phyloP scores from a whole-genome alignment of 2,113 vertebrate genomes.

The Stictonetta naevosa region DNA sequence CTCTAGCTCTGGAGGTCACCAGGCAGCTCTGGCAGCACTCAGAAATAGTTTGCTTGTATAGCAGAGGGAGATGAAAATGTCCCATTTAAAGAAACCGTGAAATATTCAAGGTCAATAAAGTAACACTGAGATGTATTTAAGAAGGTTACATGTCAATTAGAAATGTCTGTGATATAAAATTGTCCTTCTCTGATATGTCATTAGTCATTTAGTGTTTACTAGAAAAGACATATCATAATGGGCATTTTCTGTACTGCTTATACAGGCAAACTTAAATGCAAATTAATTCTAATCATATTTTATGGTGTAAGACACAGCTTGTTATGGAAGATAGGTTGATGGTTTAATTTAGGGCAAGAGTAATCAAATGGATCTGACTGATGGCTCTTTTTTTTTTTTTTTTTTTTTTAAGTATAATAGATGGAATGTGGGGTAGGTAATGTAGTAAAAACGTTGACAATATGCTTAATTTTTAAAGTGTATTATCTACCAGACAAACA shows the following conservation, averaged over 20 bases:
- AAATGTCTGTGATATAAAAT: constrained; percentile 8
- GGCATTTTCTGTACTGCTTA: not conserved
- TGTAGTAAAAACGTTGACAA: not conserved
- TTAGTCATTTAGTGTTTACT: not conserved
- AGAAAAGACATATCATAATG: not conserved
- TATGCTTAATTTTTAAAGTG: not conserved
- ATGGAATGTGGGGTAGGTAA: not conserved
- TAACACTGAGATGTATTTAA: not conserved
- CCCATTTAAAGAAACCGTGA: not conserved
- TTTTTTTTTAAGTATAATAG: not conserved
- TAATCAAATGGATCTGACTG: constrained; percentile 33
- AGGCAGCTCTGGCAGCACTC: not conserved
- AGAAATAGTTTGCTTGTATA: not conserved
- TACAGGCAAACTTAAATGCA: not conserved
- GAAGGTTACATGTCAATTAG: not conserved
- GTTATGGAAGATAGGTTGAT: constrained; percentile 19
- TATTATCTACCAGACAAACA: constrained; percentile 1
- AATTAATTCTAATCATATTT: constrained; percentile 41
- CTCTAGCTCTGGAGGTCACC: not conserved
- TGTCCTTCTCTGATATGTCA: not conserved
- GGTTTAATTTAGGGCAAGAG: constrained; percentile 39
- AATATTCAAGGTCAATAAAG: not conserved
- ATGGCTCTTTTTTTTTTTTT: not conserved
- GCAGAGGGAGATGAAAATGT: not conserved
- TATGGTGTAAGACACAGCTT: constrained; percentile 7